Evolutionary conservation across 1,140 invertebrate species (phyloP).

Genomic region (Hypothenemus hampei): DNA sequence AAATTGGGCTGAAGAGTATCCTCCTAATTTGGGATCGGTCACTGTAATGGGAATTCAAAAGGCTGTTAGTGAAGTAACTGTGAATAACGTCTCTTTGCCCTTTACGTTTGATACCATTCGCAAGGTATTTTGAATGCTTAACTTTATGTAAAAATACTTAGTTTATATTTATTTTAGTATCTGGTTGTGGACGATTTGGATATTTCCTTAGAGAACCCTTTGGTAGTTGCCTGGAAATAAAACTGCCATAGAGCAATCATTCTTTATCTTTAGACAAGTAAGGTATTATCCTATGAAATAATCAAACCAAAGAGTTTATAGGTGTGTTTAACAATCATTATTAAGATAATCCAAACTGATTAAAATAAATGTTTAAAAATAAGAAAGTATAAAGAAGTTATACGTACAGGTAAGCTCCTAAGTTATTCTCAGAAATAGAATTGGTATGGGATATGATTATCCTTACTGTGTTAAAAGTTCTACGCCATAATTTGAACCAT

Average conservation of each 20-base stretch:
- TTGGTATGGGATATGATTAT: no score
- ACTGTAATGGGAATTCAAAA: slow-evolving; percentile 38
- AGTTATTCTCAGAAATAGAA: no score
- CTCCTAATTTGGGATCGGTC: slow-evolving; percentile 42
- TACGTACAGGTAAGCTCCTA: no score
- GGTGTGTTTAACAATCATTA: no score
- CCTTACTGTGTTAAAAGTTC: no score
- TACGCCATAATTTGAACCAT: no score
- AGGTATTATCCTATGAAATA: no score
- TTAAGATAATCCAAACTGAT: no score
- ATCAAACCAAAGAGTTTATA: no score
- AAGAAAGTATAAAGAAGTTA: no score
- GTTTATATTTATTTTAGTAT: slow-evolving; percentile 38
- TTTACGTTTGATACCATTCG: slow-evolving; percentile 17
- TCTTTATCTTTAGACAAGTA: no score
- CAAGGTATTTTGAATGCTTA: slow-evolving; percentile 29
- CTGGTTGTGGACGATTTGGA: slow-evolving; percentile 38
- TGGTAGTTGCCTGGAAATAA: slow-evolving; percentile 28
- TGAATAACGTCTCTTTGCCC: slow-evolving; percentile 36
- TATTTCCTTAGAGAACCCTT: slow-evolving; percentile 21
- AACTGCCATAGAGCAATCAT: neutral
- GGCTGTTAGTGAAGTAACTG: slow-evolving; percentile 33
- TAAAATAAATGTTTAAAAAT: no score
- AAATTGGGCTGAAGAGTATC: slow-evolving; percentile 51
- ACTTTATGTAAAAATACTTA: neutral